Percentiles rank a stretch among this genome's conserved stretches.
phyloP scores from a whole-genome alignment of 2,113 vertebrate species.

The Ahaetulla prasina region DNA sequence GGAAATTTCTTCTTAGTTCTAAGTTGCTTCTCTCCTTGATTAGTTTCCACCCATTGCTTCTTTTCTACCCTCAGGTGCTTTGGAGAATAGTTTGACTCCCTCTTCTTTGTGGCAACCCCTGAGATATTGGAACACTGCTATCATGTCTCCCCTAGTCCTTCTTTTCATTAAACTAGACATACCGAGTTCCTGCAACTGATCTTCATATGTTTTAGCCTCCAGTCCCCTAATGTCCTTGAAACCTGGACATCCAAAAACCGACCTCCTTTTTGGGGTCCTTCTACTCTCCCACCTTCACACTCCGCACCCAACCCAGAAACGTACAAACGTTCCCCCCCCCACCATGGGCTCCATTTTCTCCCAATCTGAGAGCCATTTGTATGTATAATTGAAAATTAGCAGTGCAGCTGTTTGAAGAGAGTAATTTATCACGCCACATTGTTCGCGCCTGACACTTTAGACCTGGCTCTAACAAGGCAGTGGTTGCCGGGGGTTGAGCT shows the following conservation, averaged over 20 bases:
- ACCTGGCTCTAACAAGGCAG: slow-evolving; percentile 93
- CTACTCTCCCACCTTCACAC: slow-evolving; percentile 76
- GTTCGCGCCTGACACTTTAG: slow-evolving; percentile 96
- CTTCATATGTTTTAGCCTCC: no score
- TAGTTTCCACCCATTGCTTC: no score
- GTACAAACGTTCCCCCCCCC: slow-evolving; percentile 82
- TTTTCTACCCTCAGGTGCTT: no score
- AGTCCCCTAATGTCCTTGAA: slow-evolving; percentile 53
- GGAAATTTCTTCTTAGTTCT: no score
- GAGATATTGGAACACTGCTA: no score
- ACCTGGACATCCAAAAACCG: slow-evolving; percentile 54
- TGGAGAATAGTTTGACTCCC: no score
- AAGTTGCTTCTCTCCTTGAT: no score
- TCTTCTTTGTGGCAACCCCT: no score
- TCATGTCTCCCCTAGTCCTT: no score
- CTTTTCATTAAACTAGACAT: no score
- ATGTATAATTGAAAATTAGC: slow-evolving; percentile 99
- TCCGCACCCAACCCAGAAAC: slow-evolving; percentile 82
- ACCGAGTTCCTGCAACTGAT: no score
- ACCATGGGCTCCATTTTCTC: slow-evolving; percentile 90
- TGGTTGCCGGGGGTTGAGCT: slow-evolving; percentile 87
- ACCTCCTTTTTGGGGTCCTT: slow-evolving; percentile 64
- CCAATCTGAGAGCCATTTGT: slow-evolving; percentile 96
- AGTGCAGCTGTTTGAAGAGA: slow-evolving; percentile 95
- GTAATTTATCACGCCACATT: slow-evolving; percentile 99